Conservation (phyloP, 1,140 invertebrate species). For the Fopius arisanus region DNA sequence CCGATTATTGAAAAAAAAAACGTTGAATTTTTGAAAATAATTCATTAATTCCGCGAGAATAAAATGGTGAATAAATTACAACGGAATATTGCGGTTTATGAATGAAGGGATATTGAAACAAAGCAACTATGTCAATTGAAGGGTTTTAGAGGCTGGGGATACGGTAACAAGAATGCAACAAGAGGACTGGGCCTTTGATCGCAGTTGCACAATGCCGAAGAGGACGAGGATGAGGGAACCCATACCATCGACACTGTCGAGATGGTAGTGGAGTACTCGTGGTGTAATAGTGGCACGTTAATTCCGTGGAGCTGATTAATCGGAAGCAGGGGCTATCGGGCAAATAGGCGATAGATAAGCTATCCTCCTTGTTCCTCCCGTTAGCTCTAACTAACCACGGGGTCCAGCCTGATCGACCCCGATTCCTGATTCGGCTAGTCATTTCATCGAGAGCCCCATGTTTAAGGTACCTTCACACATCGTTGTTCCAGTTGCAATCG, state of each 20-base stretch:
- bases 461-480: not conserved
- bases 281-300: conserved; percentile 50
- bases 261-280: conserved; percentile 11
- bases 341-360: conserved; percentile 62
- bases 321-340: conserved; percentile 59
- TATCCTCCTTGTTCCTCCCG: conserved; percentile 42
- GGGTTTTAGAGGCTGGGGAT: not conserved
- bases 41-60: too few relatives aligned
- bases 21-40: too few relatives aligned
- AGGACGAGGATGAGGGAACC: conserved; percentile 9
- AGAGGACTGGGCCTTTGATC: conserved; percentile 2
- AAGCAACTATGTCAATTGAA: not conserved
- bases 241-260: conserved; percentile 7
- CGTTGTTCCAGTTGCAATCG: not conserved
- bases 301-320: conserved; percentile 60
- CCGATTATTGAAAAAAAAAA: too few relatives aligned
- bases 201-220: not conserved
- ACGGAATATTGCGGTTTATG: too few relatives aligned
- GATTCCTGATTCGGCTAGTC: conserved; percentile 45
- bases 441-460: not conserved
- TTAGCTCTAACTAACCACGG: conserved; percentile 47
- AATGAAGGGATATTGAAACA: not conserved
- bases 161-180: not conserved
- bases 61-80: too few relatives aligned
- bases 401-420: conserved; percentile 52